Conservation (phyloP, 2,888 invertebrate species). For the Bembecia ichneumoniformis region DNA sequence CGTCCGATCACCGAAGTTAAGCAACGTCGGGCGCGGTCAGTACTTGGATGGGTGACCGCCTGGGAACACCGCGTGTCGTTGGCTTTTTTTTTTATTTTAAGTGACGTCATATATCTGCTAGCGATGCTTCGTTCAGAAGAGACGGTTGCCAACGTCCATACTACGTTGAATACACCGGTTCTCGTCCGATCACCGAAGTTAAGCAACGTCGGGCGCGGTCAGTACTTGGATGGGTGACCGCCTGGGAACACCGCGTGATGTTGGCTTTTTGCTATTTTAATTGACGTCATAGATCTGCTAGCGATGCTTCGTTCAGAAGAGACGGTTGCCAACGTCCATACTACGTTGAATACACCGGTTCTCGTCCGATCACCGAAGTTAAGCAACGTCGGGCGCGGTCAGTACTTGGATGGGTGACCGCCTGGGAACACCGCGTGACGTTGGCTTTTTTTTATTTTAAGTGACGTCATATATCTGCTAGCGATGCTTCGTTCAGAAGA, state of each 20-base stretch:
- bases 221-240: slow-evolving; percentile 26
- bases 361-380: slow-evolving; percentile 24
- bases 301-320: no score
- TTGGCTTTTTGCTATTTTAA: slow-evolving; percentile 3
- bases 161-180: slow-evolving; percentile 34
- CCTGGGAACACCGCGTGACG: slow-evolving; percentile 19
- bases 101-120: no score
- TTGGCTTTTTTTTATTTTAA: slow-evolving; percentile 16
- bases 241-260: slow-evolving; percentile 21
- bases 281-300: no score
- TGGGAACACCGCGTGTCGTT: slow-evolving; percentile 21
- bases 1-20: slow-evolving; percentile 26
- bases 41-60: slow-evolving; percentile 25
- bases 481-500: no score
- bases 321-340: slow-evolving; percentile 15
- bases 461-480: no score
- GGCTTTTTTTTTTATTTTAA: no score
- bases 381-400: slow-evolving; percentile 19
- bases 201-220: slow-evolving; percentile 41
- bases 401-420: slow-evolving; percentile 22
- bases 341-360: slow-evolving; percentile 19
- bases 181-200: slow-evolving; percentile 26
- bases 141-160: slow-evolving; percentile 32
- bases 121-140: no score
- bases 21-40: slow-evolving; percentile 40